phyloP scores from a whole-genome alignment of 1,140 invertebrate genomes.

The Bombus vancouverensis region DNA sequence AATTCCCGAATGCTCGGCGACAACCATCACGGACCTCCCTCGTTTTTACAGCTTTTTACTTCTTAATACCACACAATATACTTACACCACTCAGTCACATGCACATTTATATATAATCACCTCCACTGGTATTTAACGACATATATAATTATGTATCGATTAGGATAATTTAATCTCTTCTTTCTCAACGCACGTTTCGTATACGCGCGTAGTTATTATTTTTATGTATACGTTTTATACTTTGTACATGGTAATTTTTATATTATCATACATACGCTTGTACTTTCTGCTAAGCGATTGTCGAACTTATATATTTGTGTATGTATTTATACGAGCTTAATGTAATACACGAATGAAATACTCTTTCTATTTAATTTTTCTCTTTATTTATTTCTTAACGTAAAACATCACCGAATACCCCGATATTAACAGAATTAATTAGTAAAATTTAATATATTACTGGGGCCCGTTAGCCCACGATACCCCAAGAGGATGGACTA shows the following conservation, averaged over 20 bases:
- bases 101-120: constrained; percentile 54
- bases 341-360: constrained; percentile 60
- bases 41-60: constrained; percentile 49
- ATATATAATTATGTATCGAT: constrained; percentile 48
- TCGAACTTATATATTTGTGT: constrained; percentile 53
- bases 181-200: neutral
- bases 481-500: too few species aligned
- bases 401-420: too few species aligned
- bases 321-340: constrained; percentile 62
- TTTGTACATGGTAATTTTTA: constrained; percentile 57
- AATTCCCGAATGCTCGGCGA: constrained; percentile 36
- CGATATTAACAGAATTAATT: too few species aligned
- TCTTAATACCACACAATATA: constrained; percentile 41
- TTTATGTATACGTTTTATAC: constrained; percentile 49
- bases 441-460: too few species aligned
- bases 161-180: constrained; percentile 53
- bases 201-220: constrained; percentile 36
- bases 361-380: constrained; percentile 45
- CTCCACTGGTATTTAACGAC: constrained; percentile 59
- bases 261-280: constrained; percentile 59
- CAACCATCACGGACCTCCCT: constrained; percentile 60
- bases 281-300: constrained; percentile 57
- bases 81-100: constrained; percentile 47
- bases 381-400: too few species aligned
- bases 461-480: too few species aligned